Percentiles rank a stretch among this genome's conserved stretches.
phyloP scores from a whole-genome alignment of 2,888 invertebrate species.

The Erebia epiphron region DNA sequence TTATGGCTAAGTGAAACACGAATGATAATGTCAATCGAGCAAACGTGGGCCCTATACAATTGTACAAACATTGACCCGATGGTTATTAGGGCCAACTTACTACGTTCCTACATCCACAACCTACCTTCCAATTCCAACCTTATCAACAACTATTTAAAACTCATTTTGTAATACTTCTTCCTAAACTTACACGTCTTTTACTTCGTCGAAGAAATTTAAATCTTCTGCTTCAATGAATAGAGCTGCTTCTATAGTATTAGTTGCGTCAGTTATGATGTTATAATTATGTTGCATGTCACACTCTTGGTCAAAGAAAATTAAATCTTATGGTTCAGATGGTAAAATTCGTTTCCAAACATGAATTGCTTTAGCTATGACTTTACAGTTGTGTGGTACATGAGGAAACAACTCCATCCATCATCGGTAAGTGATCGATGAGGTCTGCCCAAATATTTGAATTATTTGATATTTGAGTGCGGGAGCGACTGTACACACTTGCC shows the following conservation, averaged over 20 bases:
- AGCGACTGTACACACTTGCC: slow-evolving; percentile 51
- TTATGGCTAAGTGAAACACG: slow-evolving; percentile 76
- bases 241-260: slow-evolving; percentile 22
- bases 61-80: slow-evolving; percentile 70
- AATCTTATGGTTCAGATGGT: neutral
- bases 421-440: slow-evolving; percentile 78
- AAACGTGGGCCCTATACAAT: slow-evolving; percentile 68
- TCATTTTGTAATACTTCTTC: slow-evolving; percentile 10
- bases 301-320: slow-evolving; percentile 36
- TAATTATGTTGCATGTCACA: slow-evolving; percentile 11
- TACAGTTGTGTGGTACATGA: slow-evolving; percentile 34
- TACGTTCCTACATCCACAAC: slow-evolving; percentile 38
- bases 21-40: slow-evolving; percentile 74
- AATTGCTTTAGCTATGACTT: slow-evolving; percentile 40
- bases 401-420: slow-evolving; percentile 72
- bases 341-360: slow-evolving; percentile 30
- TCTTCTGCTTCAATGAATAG: neutral
- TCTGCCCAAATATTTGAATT: slow-evolving; percentile 80
- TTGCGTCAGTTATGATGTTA: slow-evolving; percentile 44
- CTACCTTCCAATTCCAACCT: slow-evolving; percentile 41
- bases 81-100: slow-evolving; percentile 60
- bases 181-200: neutral
- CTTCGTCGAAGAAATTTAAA: slow-evolving; percentile 38
- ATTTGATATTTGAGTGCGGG: slow-evolving; percentile 62
- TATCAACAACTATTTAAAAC: slow-evolving; percentile 18